A percentile compares a stretch with the other conserved stretches of the same genome.
phyloP scores from a whole-genome alignment of 2,888 invertebrate genomes.

The Helicoverpa assulta region DNA sequence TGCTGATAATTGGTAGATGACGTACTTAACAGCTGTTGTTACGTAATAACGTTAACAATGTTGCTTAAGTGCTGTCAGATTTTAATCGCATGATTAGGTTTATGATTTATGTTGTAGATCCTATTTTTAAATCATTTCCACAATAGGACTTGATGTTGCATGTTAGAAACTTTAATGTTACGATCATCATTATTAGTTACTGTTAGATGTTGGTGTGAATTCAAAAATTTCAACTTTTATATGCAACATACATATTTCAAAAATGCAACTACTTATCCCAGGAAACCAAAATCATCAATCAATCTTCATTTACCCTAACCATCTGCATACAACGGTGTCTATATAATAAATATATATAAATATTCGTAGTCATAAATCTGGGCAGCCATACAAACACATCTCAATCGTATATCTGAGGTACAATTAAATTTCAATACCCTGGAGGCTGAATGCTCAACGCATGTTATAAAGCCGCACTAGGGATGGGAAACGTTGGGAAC shows the following conservation, averaged over 20 bases:
- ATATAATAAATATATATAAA: slow-evolving; percentile 48
- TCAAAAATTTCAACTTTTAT: not conserved
- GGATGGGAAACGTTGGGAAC: slow-evolving; percentile 24
- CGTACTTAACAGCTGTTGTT: slow-evolving; percentile 1
- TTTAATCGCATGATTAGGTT: not conserved
- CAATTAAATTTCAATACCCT: slow-evolving; percentile 71
- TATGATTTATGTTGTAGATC: not conserved
- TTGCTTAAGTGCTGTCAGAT: not conserved
- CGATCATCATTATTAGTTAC: not conserved
- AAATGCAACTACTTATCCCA: slow-evolving; percentile 7
- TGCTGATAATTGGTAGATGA: slow-evolving; percentile 27
- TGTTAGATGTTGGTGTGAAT: not conserved
- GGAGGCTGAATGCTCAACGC: slow-evolving; percentile 61
- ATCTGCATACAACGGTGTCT: slow-evolving; percentile 20
- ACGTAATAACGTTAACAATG: not conserved
- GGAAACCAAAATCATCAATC: slow-evolving; percentile 21
- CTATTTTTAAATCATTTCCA: too few relatives aligned
- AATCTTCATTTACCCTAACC: slow-evolving; percentile 45
- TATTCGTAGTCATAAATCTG: slow-evolving; percentile 50
- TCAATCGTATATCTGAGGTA: slow-evolving; percentile 73
- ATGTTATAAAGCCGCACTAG: slow-evolving; percentile 45
- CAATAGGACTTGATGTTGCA: too few relatives aligned
- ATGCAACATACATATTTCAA: not conserved
- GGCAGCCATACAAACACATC: slow-evolving; percentile 65
- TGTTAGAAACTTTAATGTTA: too few relatives aligned